Evolutionary conservation across 2,113 vertebrate species (phyloP).

Genomic region (Ammodytes dubius): DNA sequence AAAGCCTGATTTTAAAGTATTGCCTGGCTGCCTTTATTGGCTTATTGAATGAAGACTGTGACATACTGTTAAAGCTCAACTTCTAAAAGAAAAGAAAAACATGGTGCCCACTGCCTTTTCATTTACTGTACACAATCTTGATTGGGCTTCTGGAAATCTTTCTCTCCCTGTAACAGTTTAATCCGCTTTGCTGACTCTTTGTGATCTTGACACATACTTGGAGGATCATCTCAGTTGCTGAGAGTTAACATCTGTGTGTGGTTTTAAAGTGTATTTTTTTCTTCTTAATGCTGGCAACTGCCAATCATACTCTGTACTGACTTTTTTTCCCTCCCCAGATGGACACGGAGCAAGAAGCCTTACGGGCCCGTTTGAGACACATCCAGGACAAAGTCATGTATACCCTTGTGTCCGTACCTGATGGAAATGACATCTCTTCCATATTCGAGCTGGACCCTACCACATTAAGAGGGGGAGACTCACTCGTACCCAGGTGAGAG

Average conservation of each 20-base stretch:
- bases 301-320: neutral
- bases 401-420: conserved; percentile 95
- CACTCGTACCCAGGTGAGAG: conserved; percentile 94
- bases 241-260: conserved; percentile 4
- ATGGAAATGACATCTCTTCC: conserved; percentile 98
- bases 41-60: conserved; percentile 28
- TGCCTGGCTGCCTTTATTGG: neutral
- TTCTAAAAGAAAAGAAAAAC: neutral
- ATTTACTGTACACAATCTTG: neutral
- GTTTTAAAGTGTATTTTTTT: neutral
- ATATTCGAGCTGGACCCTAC: conserved; percentile 99
- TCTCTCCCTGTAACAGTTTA: neutral
- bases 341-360: conserved; percentile 92
- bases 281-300: neutral
- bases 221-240: neutral
- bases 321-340: conserved; percentile 79
- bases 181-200: neutral
- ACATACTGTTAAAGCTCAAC: conserved; percentile 10
- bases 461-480: conserved; percentile 96
- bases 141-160: conserved; percentile 8
- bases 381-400: conserved; percentile 95
- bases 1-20: neutral
- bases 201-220: neutral
- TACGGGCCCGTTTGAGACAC: conserved; percentile 84
- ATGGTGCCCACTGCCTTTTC: conserved; percentile 2